A percentile compares a stretch with the other conserved stretches of the same genome.
These are phyloP conservation scores for Anticlea derivata DNA, from an alignment of 2,888 invertebrate species.

Conservation along the genomic window DNA sequence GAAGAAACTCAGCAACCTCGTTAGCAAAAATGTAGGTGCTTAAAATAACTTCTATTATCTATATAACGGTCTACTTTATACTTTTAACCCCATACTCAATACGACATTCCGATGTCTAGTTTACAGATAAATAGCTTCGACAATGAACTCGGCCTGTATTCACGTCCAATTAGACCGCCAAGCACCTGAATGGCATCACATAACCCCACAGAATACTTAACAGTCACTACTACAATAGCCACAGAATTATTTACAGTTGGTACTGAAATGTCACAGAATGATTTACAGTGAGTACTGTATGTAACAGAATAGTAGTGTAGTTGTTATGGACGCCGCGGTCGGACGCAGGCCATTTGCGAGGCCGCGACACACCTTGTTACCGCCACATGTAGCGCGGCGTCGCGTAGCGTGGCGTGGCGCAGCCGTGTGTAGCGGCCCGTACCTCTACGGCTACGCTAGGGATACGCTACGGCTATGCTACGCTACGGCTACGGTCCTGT, in stretches of 20 bases:
- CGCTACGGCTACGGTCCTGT: constrained; percentile 6
- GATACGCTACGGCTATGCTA: constrained; percentile 17
- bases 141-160: constrained; percentile 34
- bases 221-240: neutral
- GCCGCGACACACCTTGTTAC: constrained; percentile 59
- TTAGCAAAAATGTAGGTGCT: too few relatives aligned
- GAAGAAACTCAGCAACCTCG: too few relatives aligned
- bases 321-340: constrained; percentile 39
- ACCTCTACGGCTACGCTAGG: constrained; percentile 12
- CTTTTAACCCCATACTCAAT: too few relatives aligned
- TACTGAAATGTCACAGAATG: neutral
- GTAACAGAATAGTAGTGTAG: constrained; percentile 6
- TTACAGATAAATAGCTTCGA: constrained; percentile 1
- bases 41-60: too few relatives aligned
- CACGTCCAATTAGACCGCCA: constrained; percentile 44
- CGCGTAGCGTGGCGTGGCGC: constrained; percentile 34
- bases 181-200: constrained; percentile 31
- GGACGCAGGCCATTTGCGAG: constrained; percentile 49
- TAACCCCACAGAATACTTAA: constrained; percentile 2
- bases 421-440: constrained; percentile 31
- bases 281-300: constrained; percentile 1
- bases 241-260: constrained; percentile 4
- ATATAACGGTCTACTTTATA: too few relatives aligned
- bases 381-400: constrained; percentile 53
- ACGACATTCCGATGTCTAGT: neutral